Base-by-base conservation (phyloP, 2,113 vertebrate genomes). In the Ascaphus truei region DNA sequence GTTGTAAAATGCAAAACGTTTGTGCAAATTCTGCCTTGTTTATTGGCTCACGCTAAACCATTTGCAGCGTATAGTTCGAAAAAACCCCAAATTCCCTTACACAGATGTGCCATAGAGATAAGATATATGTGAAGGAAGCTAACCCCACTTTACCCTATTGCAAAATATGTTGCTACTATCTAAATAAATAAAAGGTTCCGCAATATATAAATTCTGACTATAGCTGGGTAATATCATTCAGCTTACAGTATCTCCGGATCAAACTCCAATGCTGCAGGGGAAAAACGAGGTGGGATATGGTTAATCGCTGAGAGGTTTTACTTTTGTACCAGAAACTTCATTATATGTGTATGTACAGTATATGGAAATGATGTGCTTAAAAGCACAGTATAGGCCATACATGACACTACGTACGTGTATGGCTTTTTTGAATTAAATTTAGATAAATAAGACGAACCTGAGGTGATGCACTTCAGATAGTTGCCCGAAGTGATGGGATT, bases 11-110 rank as follows among this genome's bases (percentile, higher is more conserved):
- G 48, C 53, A 43, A 52, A 66, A 55, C 48, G 15, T 47, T 48
- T 55, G 48, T 66, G 36, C 5, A 33, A 53, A 34, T 65, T 53
- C 15, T 65, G 62, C 51, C 20, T 25, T 66, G 63, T 55, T 51
- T 66, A 55, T 66, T 66, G 50, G 63, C 63, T 66, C 63, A 66
- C 51, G 50, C 36, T 66, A 15, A 26, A 36, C 43, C 41, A 66
- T 43, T 55, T 66, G 53, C 33, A 43, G 63, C 43, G 23, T 65
- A 50, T 66, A 55, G 36, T 66, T 66, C 55, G 53, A 52, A 66
- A 37, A 45, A 18, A 45, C 10, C 15, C 15, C 51, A 29, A 66
- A 43, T 55, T 53, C 63, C 50, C 36, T 55, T 31, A 51, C 51
- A 43, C 63, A 55, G 63, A 52, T 66, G 63, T 66, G 48, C 26